Conservation (phyloP, 2,797 vertebrate genomes). For the Limosa lapponica region DNA sequence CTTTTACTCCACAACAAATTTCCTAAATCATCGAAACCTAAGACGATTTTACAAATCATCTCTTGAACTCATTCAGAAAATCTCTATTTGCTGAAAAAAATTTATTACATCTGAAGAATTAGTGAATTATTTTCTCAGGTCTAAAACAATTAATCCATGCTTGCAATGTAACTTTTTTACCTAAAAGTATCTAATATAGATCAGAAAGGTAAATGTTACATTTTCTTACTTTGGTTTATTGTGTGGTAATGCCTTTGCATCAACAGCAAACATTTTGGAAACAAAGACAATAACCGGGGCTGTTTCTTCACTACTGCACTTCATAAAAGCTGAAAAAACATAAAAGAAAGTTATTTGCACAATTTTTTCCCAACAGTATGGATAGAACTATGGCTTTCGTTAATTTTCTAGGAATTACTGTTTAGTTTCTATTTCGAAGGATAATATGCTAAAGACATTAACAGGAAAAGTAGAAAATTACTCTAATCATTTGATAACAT, state of each 20-base stretch:
- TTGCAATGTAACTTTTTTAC: not conserved
- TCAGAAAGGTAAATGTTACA: not conserved
- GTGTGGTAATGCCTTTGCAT: conserved; percentile 86
- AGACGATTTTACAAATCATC: not conserved
- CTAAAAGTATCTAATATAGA: not conserved
- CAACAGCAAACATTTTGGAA: conserved; percentile 97
- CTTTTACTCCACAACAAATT: not conserved
- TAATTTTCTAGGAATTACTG: not conserved
- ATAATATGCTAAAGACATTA: not conserved
- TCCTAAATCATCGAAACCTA: not conserved
- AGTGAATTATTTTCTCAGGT: not conserved
- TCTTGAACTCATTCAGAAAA: not conserved
- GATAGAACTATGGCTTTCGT: not conserved
- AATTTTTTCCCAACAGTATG: not conserved
- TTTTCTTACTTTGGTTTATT: conserved; percentile 89
- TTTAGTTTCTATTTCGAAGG: not conserved
- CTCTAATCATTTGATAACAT: not conserved
- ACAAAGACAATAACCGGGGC: conserved; percentile 93
- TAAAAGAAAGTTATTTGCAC: not conserved
- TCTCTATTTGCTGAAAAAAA: not conserved
- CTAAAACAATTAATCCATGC: not conserved
- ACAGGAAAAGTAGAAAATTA: not conserved
- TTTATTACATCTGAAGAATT: not conserved
- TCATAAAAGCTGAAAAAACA: conserved; percentile 87
- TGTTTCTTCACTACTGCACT: conserved; percentile 84